Percentiles rank a stretch among this genome's conserved stretches.
Evolutionary conservation across 2,113 vertebrate genomes (phyloP).

Genomic region (Cisticola juncidis): DNA sequence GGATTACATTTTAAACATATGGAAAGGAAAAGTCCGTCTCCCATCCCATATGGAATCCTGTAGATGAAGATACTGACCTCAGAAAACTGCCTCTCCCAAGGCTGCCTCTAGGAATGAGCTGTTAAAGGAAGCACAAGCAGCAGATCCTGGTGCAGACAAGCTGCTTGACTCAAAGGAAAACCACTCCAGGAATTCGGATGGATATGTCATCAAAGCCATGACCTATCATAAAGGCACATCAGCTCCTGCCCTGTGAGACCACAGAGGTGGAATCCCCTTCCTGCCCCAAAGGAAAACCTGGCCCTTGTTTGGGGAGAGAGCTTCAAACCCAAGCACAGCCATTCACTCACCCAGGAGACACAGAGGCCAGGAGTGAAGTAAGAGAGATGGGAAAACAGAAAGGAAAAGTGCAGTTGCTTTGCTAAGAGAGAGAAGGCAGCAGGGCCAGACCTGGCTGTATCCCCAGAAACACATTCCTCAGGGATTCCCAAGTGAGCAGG

Average conservation of each 20-base stretch:
- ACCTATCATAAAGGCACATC: not conserved
- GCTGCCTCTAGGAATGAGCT: not conserved
- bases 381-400: not conserved
- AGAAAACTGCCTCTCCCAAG: not conserved
- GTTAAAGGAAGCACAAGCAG: not conserved
- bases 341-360: not conserved
- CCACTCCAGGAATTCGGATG: not conserved
- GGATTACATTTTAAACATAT: not conserved
- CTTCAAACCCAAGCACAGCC: not conserved
- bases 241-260: not conserved
- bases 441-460: not conserved
- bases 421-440: not conserved
- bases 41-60: not conserved
- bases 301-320: not conserved
- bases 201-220: not conserved
- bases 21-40: not conserved
- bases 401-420: not conserved
- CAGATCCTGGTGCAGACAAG: not conserved
- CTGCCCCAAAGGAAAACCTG: not conserved
- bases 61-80: not conserved
- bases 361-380: not conserved
- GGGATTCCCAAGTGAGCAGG: not conserved
- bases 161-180: constrained; percentile 31
- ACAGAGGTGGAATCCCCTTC: not conserved
- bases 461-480: not conserved